Evolutionary conservation across 2,888 invertebrate genomes (phyloP).

Genomic region (Caenorhabditis sp.): DNA sequence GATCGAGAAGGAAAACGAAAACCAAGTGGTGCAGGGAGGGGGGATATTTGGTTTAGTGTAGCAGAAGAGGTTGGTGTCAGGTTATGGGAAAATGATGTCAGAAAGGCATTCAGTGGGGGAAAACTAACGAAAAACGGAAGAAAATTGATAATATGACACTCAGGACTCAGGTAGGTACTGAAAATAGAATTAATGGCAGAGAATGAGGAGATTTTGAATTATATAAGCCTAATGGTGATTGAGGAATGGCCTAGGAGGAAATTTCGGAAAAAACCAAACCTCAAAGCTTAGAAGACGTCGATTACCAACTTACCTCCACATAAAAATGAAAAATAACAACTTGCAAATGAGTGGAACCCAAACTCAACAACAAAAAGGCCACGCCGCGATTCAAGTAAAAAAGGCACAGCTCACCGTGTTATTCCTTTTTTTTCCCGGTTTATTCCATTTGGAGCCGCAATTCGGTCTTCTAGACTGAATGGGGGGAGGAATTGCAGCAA

Average conservation of each 20-base stretch:
- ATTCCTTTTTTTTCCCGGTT: background rate
- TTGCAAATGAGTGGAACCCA: background rate
- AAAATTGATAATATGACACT: background rate
- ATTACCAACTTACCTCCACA: no score
- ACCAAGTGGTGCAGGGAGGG: background rate
- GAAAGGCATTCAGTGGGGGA: background rate
- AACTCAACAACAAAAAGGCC: background rate
- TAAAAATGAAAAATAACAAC: no score
- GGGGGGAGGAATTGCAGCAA: background rate
- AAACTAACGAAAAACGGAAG: background rate
- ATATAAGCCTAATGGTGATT: no score
- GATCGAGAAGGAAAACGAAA: no score
- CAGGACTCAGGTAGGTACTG: background rate
- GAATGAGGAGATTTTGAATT: no score
- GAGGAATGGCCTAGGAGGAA: no score
- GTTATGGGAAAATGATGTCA: conserved; percentile 22
- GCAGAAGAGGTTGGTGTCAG: conserved; percentile 8
- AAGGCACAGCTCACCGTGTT: background rate
- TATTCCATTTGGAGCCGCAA: background rate
- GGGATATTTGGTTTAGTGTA: background rate
- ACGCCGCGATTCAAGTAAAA: background rate
- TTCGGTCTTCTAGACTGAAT: no score
- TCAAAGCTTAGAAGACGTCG: no score
- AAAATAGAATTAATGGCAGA: no score
- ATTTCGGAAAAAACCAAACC: no score